These are phyloP conservation scores for Cliona cf. orientalis DNA, from an alignment of 37 sponge, comb jelly and placozoan species.

Conservation along the genomic window DNA sequence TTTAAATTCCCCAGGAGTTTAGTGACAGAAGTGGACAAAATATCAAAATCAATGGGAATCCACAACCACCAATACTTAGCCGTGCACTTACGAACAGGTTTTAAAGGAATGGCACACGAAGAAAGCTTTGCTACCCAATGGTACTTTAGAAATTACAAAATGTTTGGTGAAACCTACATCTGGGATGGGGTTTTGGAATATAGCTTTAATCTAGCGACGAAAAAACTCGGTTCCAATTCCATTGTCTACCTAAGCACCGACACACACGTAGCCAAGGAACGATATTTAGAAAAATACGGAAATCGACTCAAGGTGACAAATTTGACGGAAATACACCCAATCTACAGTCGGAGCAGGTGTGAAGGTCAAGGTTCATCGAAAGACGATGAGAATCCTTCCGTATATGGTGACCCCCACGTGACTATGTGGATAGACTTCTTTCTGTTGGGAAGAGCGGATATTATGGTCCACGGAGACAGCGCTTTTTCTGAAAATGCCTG, in stretches of 20 bases:
- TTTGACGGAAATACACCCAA: too few relatives aligned
- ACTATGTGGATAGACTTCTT: slow-evolving; percentile 15
- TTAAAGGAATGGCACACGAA: slow-evolving; percentile 16
- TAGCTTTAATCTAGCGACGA: not conserved
- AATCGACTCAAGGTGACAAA: too few relatives aligned
- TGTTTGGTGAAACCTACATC: not conserved
- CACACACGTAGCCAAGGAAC: not conserved
- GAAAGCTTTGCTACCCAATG: not conserved
- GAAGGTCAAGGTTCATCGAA: too few relatives aligned
- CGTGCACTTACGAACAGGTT: slow-evolving; percentile 49
- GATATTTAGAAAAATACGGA: slow-evolving; percentile 1
- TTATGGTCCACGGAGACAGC: slow-evolving; percentile 12
- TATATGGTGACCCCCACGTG: not conserved
- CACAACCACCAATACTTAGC: slow-evolving; percentile 1
- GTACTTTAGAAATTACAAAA: not conserved
- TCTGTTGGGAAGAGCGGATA: not conserved
- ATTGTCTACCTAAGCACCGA: slow-evolving; percentile 10
- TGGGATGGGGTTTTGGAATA: slow-evolving; percentile 23
- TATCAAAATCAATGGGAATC: not conserved
- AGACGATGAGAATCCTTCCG: not conserved
- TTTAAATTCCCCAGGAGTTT: not conserved
- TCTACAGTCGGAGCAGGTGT: too few relatives aligned
- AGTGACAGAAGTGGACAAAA: not conserved
- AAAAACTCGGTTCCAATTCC: not conserved
- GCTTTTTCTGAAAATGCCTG: slow-evolving; percentile 13